Evolutionary conservation across 2,113 vertebrate genomes (phyloP).

Genomic region (Hydrolagus affinis): DNA sequence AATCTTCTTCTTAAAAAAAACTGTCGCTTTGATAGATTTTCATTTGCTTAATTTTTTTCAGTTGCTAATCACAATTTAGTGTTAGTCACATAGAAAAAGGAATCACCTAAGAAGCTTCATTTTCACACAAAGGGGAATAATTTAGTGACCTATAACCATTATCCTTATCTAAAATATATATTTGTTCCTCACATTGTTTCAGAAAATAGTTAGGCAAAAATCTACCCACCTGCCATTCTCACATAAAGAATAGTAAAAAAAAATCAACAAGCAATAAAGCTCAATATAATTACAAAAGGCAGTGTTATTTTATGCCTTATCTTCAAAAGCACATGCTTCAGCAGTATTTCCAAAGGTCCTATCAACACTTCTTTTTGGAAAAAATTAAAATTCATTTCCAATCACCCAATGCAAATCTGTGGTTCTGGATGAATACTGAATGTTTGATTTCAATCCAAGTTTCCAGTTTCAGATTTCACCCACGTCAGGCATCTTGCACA

Average conservation of each 20-base stretch:
- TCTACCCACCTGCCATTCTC: slow-evolving; percentile 38
- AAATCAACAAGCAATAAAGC: slow-evolving; percentile 35
- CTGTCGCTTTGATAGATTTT: background rate
- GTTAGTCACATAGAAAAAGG: no score
- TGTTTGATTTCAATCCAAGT: background rate
- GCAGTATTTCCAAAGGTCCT: slow-evolving; percentile 46
- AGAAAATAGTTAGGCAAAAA: slow-evolving; percentile 31
- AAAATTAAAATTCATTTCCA: slow-evolving; percentile 20
- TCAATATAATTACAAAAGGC: slow-evolving; percentile 40
- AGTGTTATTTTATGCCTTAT: slow-evolving; percentile 47
- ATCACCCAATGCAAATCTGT: background rate
- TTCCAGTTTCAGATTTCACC: background rate
- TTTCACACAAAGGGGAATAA: background rate
- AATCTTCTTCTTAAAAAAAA: no score
- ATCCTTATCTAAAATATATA: slow-evolving; percentile 37
- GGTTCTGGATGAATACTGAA: background rate
- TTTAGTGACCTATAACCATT: slow-evolving; percentile 34
- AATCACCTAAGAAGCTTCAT: background rate
- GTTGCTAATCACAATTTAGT: background rate
- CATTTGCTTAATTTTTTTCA: no score
- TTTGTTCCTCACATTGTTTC: slow-evolving; percentile 33
- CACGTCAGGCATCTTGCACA: background rate
- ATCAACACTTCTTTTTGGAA: slow-evolving; percentile 42
- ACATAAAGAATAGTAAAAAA: slow-evolving; percentile 33
- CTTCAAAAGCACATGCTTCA: slow-evolving; percentile 48